phyloP scores from a whole-genome alignment of 1,140 invertebrate genomes.

The Orius laevigatus region DNA sequence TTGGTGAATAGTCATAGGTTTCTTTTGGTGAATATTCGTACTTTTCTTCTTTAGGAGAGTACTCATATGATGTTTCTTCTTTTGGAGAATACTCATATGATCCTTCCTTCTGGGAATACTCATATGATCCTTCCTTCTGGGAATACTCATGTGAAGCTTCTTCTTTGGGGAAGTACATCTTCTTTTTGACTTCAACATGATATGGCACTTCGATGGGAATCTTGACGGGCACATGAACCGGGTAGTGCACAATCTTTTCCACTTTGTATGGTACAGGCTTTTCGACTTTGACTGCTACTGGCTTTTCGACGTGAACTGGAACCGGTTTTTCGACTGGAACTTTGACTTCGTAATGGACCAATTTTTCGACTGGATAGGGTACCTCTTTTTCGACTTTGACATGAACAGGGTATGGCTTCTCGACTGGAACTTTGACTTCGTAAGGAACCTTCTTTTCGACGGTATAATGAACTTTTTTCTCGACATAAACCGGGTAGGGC shows the following conservation, averaged over 20 bases:
- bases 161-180: too few relatives aligned
- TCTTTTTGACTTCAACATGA: too few relatives aligned
- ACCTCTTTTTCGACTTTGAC: slow-evolving; percentile 22
- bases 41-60: too few relatives aligned
- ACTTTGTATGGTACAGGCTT: slow-evolving; percentile 48
- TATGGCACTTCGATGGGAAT: slow-evolving; percentile 6
- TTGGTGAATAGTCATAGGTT: too few relatives aligned
- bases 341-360: slow-evolving; percentile 34
- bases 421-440: slow-evolving; percentile 42
- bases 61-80: too few relatives aligned
- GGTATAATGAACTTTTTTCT: slow-evolving; percentile 44
- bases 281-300: slow-evolving; percentile 43
- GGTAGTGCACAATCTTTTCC: slow-evolving; percentile 22
- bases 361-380: slow-evolving; percentile 45
- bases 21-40: too few relatives aligned
- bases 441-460: slow-evolving; percentile 33
- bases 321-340: slow-evolving; percentile 35
- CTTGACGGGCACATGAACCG: slow-evolving; percentile 1
- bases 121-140: too few relatives aligned
- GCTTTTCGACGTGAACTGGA: slow-evolving; percentile 34
- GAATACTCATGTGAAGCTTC: too few relatives aligned
- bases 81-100: too few relatives aligned
- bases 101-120: too few relatives aligned
- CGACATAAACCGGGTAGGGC: slow-evolving; percentile 46
- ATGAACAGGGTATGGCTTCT: slow-evolving; percentile 38